Conservation (phyloP, 2,113 vertebrate species). For the Pseudolaguvia tuberculata region DNA sequence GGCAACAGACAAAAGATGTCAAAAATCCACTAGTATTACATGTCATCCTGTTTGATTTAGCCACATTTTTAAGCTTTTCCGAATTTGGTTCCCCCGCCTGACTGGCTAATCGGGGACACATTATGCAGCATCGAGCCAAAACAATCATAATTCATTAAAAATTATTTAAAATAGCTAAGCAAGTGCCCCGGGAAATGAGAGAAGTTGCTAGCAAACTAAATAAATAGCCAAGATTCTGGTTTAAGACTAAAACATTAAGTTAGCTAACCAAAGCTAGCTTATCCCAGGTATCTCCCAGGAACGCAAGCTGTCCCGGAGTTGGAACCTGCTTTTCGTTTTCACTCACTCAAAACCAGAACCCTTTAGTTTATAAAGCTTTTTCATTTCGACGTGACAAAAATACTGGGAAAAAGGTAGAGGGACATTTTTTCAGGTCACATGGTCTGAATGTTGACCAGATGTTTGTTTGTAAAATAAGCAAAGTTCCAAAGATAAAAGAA, state of each 20-base stretch:
- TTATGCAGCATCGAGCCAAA: neutral
- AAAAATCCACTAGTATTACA: neutral
- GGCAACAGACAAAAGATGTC: neutral
- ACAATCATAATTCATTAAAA: too few species aligned
- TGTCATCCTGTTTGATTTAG: too few species aligned
- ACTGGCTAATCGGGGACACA: neutral
- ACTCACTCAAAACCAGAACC: neutral
- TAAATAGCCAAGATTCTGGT: neutral
- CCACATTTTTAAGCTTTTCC: neutral
- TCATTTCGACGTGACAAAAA: neutral
- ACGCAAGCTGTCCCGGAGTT: too few species aligned
- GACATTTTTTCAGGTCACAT: neutral
- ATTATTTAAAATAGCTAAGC: too few species aligned
- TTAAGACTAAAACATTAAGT: neutral
- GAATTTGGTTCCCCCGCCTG: neutral
- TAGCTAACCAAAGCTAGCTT: neutral
- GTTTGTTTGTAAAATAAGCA: neutral
- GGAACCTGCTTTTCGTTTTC: too few species aligned
- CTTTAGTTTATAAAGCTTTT: neutral
- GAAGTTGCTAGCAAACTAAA: too few species aligned
- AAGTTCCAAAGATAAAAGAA: neutral
- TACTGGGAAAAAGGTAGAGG: neutral
- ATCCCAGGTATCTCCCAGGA: too few species aligned
- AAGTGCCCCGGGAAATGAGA: too few species aligned
- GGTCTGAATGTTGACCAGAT: neutral